Conservation (phyloP, 2,113 vertebrate species). For the Lontra canadensis region DNA sequence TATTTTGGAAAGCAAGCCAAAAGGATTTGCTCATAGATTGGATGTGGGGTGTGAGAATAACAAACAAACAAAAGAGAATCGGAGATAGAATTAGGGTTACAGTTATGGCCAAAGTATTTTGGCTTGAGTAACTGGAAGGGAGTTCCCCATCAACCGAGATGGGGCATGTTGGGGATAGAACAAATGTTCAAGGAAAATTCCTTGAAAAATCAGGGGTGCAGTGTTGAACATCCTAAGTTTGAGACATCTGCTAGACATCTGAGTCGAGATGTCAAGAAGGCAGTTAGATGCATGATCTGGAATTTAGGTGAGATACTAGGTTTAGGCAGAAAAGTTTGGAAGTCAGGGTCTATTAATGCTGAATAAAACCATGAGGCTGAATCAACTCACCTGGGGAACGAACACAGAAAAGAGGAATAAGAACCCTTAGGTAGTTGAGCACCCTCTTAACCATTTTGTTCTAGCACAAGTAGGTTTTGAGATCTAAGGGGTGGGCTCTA, state of each 20-base stretch:
- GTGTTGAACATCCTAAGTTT: neutral
- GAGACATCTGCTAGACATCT: neutral
- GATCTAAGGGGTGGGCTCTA: neutral
- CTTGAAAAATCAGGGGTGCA: neutral
- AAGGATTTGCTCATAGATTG: neutral
- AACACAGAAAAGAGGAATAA: neutral
- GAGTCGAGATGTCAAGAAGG: neutral
- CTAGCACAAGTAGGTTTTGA: neutral
- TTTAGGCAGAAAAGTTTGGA: neutral
- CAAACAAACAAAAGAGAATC: neutral
- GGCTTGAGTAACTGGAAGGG: constrained; percentile 12
- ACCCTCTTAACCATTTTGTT: neutral
- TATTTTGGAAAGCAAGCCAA: constrained; percentile 42
- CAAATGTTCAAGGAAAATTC: neutral
- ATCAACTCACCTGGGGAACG: neutral
- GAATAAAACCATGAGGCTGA: neutral
- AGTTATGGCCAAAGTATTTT: neutral
- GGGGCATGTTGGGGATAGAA: neutral
- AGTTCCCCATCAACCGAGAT: constrained; percentile 5
- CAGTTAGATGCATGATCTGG: neutral
- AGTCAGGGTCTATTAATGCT: neutral
- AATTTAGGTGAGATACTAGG: neutral
- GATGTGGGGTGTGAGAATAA: neutral
- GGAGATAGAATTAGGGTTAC: neutral
- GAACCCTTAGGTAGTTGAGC: neutral